phyloP scores from a whole-genome alignment of 1,140 invertebrate genomes.

The Brachionus sp. region DNA sequence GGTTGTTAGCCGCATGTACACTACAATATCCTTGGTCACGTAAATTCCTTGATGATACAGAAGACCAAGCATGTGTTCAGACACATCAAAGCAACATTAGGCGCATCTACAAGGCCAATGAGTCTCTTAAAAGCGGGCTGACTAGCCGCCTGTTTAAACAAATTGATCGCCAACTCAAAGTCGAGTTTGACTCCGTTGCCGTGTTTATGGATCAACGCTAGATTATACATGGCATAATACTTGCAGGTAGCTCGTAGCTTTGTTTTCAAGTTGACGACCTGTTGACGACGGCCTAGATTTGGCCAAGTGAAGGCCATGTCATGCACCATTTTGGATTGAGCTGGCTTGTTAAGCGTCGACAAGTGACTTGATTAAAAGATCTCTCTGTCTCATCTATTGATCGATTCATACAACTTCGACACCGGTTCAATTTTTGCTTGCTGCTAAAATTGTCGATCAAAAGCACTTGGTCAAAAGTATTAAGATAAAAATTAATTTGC shows the following conservation, averaged over 20 bases:
- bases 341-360: neutral
- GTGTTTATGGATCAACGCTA: neutral
- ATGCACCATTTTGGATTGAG: neutral
- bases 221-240: neutral
- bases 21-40: neutral
- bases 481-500: too few species aligned
- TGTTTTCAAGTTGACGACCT: neutral
- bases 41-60: neutral
- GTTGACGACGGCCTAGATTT: neutral
- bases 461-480: too few species aligned
- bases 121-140: neutral
- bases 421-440: neutral
- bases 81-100: neutral
- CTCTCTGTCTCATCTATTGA: neutral
- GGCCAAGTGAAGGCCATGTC: neutral
- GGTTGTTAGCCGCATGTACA: neutral
- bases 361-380: neutral
- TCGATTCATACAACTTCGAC: neutral
- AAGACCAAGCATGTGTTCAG: neutral
- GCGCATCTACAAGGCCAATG: neutral
- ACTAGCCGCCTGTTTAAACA: neutral
- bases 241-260: neutral
- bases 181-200: neutral
- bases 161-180: neutral
- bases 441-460: too few species aligned